A percentile compares a stretch with the other conserved stretches of the same genome.
Conservation (phyloP, 2,797 vertebrate genomes). For the Aplochiton taeniatus region DNA sequence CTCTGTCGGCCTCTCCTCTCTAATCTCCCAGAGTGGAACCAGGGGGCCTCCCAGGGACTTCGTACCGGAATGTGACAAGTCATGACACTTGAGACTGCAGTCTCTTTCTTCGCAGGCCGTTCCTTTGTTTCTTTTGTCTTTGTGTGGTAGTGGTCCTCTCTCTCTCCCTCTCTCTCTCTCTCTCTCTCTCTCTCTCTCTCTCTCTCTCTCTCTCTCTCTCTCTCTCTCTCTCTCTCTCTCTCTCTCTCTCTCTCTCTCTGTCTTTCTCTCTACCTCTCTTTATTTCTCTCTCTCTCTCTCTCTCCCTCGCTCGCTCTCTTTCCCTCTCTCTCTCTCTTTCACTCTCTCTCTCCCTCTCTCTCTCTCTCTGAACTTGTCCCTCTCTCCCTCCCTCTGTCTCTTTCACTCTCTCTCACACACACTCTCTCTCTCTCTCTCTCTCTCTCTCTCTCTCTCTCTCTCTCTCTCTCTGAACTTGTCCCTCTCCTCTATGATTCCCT, state of each 20-base stretch:
- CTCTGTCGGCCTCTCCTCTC: slow-evolving; percentile 51
- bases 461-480: neutral
- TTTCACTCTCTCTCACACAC: neutral
- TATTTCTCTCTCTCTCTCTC: slow-evolving; percentile 1
- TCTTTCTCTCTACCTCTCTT: too few relatives aligned
- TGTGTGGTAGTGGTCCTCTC: too few relatives aligned
- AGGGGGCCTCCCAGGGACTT: slow-evolving; percentile 55
- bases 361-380: too few relatives aligned
- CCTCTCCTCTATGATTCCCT: neutral
- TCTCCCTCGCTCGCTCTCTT: slow-evolving; percentile 12
- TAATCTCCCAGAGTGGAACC: slow-evolving; percentile 59
- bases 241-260: neutral
- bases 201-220: neutral
- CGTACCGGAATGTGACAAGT: slow-evolving; percentile 65
- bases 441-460: neutral
- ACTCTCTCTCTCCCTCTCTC: too few relatives aligned
- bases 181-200: slow-evolving; percentile 14
- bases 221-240: neutral
- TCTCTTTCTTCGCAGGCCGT: slow-evolving; percentile 35
- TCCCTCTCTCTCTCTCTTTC: slow-evolving; percentile 6
- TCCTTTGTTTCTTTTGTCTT: slow-evolving; percentile 10
- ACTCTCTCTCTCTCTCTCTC: neutral
- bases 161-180: slow-evolving; percentile 11
- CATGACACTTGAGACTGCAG: slow-evolving; percentile 40
- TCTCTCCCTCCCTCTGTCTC: neutral